These are phyloP conservation scores for Nephila pilipes DNA, from an alignment of 1,140 invertebrate species.

Conservation along the genomic window DNA sequence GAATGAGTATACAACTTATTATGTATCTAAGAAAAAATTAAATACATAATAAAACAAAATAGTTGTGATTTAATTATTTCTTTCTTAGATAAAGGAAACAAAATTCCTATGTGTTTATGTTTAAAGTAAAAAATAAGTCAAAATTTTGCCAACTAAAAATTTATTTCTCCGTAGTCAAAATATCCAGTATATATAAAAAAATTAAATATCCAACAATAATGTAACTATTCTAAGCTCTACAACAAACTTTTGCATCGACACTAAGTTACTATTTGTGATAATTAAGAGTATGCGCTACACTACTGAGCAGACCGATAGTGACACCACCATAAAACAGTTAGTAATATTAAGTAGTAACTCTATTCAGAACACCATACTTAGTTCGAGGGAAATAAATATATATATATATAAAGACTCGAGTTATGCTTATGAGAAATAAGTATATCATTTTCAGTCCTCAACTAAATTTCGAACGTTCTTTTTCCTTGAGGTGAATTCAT, in stretches of 20 bases:
- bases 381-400: not conserved
- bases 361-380: not conserved
- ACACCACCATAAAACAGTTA: not conserved
- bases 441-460: not conserved
- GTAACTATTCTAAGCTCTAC: not conserved
- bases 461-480: not conserved
- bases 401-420: not conserved
- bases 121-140: not conserved
- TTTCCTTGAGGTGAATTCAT: conserved; percentile 33
- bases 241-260: not conserved
- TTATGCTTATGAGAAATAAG: not conserved
- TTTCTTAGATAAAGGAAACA: too few species aligned
- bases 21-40: too few species aligned
- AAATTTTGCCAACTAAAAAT: not conserved
- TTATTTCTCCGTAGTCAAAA: not conserved
- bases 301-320: too few species aligned
- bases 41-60: too few species aligned
- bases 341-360: not conserved
- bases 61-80: too few species aligned
- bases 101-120: too few species aligned
- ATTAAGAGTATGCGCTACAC: too few species aligned
- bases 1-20: too few species aligned
- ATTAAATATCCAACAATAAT: not conserved
- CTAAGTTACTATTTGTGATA: too few species aligned
- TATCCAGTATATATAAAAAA: not conserved